Evolutionary conservation across 1,140 invertebrate genomes (phyloP).

Genomic region (Centruroides vittatus): DNA sequence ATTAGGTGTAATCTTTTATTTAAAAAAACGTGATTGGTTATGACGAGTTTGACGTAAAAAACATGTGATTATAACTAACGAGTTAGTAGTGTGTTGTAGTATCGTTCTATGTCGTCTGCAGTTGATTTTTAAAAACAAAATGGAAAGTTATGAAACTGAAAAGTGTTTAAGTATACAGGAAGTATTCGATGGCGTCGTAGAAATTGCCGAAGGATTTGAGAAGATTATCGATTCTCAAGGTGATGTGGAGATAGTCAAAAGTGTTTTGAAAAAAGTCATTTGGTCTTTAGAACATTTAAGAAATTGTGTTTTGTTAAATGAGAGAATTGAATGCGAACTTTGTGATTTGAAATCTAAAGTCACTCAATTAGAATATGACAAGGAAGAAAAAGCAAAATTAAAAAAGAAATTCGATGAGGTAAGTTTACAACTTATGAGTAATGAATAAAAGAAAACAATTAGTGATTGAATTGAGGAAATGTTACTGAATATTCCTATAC

Average conservation of each 20-base stretch:
- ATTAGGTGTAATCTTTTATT: no score
- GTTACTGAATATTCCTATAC: no score
- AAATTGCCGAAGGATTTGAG: conserved; percentile 7
- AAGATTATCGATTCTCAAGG: conserved; percentile 2
- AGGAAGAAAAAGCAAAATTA: neutral
- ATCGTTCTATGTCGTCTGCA: neutral
- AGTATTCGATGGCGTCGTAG: conserved; percentile 6
- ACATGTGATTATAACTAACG: no score
- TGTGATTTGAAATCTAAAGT: conserved; percentile 2
- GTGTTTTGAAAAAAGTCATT: neutral
- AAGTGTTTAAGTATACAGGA: conserved; percentile 1
- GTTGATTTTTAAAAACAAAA: neutral
- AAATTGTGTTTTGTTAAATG: conserved; percentile 1
- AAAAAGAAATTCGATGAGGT: conserved; percentile 1
- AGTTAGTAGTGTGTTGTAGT: no score
- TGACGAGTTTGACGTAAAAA: no score
- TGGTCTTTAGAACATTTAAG: neutral
- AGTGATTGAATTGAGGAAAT: neutral
- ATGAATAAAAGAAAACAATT: neutral
- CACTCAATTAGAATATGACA: neutral
- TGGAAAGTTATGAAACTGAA: neutral
- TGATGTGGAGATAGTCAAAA: conserved; percentile 2
- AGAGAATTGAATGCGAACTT: conserved; percentile 5
- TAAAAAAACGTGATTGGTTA: no score
- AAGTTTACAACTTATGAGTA: neutral